phyloP scores from a whole-genome alignment of 2,888 invertebrate species.

The Amphiduros pacificus region DNA sequence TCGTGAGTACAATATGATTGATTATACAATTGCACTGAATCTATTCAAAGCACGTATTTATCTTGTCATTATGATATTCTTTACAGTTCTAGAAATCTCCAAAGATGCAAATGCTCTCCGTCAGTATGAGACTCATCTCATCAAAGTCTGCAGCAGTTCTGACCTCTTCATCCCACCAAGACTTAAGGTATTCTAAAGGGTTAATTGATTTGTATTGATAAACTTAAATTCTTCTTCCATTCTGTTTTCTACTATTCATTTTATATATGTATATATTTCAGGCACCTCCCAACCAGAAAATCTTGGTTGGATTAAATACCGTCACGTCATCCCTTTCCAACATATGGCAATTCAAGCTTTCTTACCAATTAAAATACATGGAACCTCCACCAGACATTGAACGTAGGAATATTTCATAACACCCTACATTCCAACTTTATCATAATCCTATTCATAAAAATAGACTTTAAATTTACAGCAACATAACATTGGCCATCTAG shows the following conservation, averaged over 20 bases:
- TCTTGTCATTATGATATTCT: neutral
- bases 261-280: neutral
- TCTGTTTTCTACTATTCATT: neutral
- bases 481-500: neutral
- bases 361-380: constrained; percentile 9
- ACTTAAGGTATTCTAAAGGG: constrained; percentile 18
- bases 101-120: neutral
- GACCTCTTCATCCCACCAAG: constrained; percentile 21
- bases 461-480: too few species aligned
- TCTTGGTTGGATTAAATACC: constrained; percentile 26
- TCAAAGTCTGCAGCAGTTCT: constrained; percentile 20
- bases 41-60: too few species aligned
- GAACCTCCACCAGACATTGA: neutral
- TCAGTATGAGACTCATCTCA: constrained; percentile 18
- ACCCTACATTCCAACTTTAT: too few species aligned
- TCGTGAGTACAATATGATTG: too few species aligned
- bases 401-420: too few species aligned
- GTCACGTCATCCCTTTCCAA: constrained; percentile 1
- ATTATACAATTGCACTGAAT: too few species aligned
- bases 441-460: too few species aligned
- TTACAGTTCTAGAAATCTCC: constrained; percentile 8
- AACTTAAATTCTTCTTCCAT: neutral
- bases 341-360: constrained; percentile 30
- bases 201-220: neutral
- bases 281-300: constrained; percentile 27